Evolutionary conservation across 2,113 vertebrate genomes (phyloP), one percentile per base, ranked within the genome.

Genomic region (Cryptotis parvus): DNA sequence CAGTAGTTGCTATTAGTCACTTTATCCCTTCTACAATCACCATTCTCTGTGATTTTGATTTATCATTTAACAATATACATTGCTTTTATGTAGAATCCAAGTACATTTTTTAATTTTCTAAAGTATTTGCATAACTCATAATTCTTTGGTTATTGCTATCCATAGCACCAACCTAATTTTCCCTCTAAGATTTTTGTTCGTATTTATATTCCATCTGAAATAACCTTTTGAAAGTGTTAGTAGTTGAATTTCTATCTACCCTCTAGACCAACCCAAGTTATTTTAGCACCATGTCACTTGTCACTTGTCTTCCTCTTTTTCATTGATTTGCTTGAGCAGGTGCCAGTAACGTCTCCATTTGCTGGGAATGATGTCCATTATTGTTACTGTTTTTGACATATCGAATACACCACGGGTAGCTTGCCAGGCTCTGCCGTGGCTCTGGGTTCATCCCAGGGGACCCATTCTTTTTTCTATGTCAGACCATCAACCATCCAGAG

Each of bases 101-200:
- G 43, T 5, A 69, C 31, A 33, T 81, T 43, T 86, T 89, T 74
- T 76, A 87, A 37, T 81, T 61, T 10, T 91, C 58, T 73, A 81
- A 84, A 78, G 84, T 73, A 88, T 39, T 91, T 69, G 33, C 15
- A 55, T 88, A 92, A 88, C 37, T 85, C 33, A 11, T 20, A 89
- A 72, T 15, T 35, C 22, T 37, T 68, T 70, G 65, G 75, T 33
- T 35, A 35, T 75, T 80, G 26, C 15, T 83, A 10, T 68, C 27
- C 63, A 55, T 39, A 91, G 49, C 29, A 58, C 11, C 27, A 58
- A 31, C 11, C 8, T 58, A 77, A 86, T 72, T 75, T 82, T 65
- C 78, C 63, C 76, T 91, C 31, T n/a, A 69, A 69, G 0, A n/a
- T 10, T 52, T 84, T 24, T 41, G 41, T 5, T 79, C 33, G 22